Evolutionary conservation across 2,888 invertebrate genomes (phyloP).

Genomic region (Sesamia inferens): DNA sequence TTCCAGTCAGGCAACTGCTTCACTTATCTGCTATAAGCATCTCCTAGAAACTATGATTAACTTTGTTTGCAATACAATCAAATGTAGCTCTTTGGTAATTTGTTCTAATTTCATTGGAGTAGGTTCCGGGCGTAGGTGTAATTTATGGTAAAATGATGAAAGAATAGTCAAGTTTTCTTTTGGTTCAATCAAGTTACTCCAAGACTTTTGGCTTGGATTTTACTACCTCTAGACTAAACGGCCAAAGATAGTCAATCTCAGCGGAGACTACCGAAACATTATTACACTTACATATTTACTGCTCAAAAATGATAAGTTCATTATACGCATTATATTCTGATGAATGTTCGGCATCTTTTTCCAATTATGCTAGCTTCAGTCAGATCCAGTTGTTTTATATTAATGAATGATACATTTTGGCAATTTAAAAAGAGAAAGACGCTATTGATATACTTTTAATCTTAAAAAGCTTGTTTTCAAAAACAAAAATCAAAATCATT

Average conservation of each 20-base stretch:
- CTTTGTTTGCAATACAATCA: constrained; percentile 55
- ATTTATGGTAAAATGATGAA: neutral
- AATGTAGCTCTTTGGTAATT: constrained; percentile 36
- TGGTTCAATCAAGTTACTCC: neutral
- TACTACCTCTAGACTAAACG: neutral
- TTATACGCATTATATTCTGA: neutral
- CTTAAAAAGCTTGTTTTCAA: neutral
- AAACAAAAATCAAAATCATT: neutral
- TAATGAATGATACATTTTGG: too few relatives aligned
- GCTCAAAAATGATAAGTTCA: neutral
- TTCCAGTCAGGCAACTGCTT: neutral
- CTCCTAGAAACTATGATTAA: constrained; percentile 38
- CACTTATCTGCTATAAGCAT: neutral
- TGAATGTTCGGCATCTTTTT: too few relatives aligned
- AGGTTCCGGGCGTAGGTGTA: neutral
- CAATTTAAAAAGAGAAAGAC: neutral
- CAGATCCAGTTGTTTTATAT: too few relatives aligned
- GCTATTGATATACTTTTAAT: neutral
- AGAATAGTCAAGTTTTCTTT: neutral
- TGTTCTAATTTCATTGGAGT: constrained; percentile 29
- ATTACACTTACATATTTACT: neutral
- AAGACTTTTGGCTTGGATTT: neutral
- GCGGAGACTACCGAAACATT: neutral
- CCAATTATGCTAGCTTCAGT: too few relatives aligned
- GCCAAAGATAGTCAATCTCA: neutral